Base-by-base conservation (phyloP, 2,113 vertebrate species). In the Cnemophilus loriae region DNA sequence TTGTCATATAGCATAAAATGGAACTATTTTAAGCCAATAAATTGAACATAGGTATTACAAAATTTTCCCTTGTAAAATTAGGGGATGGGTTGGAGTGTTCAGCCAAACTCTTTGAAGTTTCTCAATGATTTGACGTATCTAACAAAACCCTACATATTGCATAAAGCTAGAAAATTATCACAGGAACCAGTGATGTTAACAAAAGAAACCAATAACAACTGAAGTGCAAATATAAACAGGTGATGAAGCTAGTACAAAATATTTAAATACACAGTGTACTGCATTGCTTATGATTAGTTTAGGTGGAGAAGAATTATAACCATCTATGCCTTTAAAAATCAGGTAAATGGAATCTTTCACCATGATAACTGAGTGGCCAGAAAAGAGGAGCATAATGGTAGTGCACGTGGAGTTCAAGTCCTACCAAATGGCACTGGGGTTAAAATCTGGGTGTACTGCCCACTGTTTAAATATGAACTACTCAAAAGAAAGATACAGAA, bases 401-500 rank as follows among this genome's bases (percentile, higher is more conserved):
- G 68, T 42, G 55, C 59, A 56, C 57, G 65, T 20, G 15, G 95
- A 95, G 96, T 98, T 97, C 95, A 97, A 96, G 95, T 97, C 81
- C 87, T 96, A 55, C 86, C 59, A 89, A 91, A 92, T 56, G 42
- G 26, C 33, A 86, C 79, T 89, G 83, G 88, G 93, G 96, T 97
- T 96, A 96, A 96, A 96, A 92, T 96, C 79, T 73, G 95, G 79
- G 84, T 93, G 49, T 84, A 39, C 56, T 92, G 80, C 87, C 80
- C 70, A 33, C 70, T 94, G 96, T 96, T 96, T 97, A 98, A 97
- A 96, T 96, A 95, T 85, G 95, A 97, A 87, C 94, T 28, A n/a
- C 86, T 93, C 77, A 92, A 93, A 96, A 92, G 95, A 97, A 94
- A 97, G 95, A 98, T 96, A 95, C 97, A 89, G 97, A 98, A 98